These are phyloP conservation scores for Balearica regulorum DNA, from an alignment of 2,797 vertebrate species.

Conservation along the genomic window DNA sequence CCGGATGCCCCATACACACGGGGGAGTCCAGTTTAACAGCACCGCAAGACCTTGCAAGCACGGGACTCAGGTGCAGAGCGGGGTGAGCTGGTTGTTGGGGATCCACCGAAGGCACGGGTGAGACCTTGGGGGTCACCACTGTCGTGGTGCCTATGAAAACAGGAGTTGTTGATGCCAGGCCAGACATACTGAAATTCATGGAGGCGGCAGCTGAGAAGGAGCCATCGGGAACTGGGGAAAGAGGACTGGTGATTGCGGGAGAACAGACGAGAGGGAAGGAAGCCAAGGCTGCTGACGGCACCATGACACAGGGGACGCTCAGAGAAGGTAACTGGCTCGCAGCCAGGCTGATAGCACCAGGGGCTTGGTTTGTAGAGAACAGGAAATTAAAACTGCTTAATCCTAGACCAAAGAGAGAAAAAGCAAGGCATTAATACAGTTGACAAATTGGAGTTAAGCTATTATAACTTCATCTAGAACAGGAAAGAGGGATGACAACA, in stretches of 20 bases:
- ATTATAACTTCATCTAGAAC: background rate
- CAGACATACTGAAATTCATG: constrained; percentile 76
- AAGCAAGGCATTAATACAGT: background rate
- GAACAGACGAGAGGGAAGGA: constrained; percentile 82
- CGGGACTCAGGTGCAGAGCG: constrained; percentile 64
- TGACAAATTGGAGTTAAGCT: background rate
- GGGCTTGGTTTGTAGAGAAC: constrained; percentile 75
- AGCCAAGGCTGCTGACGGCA: constrained; percentile 79
- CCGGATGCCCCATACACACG: constrained; percentile 38
- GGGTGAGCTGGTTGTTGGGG: constrained; percentile 34
- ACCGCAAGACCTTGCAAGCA: constrained; percentile 37
- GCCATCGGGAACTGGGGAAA: constrained; percentile 50
- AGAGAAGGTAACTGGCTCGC: constrained; percentile 73
- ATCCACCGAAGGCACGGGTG: constrained; percentile 10
- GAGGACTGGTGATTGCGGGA: constrained; percentile 63
- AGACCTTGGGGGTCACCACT: constrained; percentile 61
- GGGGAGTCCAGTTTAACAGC: constrained; percentile 70
- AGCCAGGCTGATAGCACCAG: constrained; percentile 64
- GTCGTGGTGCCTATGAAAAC: constrained; percentile 76
- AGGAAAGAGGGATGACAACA: background rate
- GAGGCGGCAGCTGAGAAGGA: constrained; percentile 49
- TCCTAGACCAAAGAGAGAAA: constrained; percentile 73
- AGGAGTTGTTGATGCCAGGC: constrained; percentile 71
- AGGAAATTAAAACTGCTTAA: constrained; percentile 85
- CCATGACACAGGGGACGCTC: constrained; percentile 83